Conservation (phyloP, 2,113 vertebrate species). For the Hoplias malabaricus region DNA sequence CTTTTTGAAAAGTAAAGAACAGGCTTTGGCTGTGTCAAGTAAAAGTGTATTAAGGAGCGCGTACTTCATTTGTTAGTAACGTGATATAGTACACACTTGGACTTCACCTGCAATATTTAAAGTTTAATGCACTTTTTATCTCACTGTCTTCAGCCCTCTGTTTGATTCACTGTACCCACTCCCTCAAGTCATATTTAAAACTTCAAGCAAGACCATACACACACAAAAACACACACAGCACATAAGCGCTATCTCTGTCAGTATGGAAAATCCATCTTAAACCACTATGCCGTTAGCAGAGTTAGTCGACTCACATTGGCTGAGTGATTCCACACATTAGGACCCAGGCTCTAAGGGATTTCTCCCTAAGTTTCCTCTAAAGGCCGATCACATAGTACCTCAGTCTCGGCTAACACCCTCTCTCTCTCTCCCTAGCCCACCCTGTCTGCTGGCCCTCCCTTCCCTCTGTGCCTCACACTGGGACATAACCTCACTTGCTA, state of each 20-base stretch:
- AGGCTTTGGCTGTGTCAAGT: background rate
- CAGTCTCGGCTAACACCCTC: slow-evolving; percentile 37
- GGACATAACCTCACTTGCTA: background rate
- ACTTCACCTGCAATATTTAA: background rate
- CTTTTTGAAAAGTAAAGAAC: background rate
- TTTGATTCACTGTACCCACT: background rate
- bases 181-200: background rate
- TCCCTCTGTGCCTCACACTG: background rate
- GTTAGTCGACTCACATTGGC: slow-evolving; percentile 30
- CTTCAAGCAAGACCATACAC: slow-evolving; percentile 7
- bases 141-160: background rate
- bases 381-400: background rate
- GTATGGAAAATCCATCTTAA: slow-evolving; percentile 31
- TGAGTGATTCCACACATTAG: slow-evolving; percentile 42
- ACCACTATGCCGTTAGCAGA: background rate
- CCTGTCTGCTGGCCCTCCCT: slow-evolving; percentile 35
- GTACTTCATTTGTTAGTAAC: slow-evolving; percentile 1
- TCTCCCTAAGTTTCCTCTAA: slow-evolving; percentile 9
- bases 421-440: slow-evolving; percentile 27
- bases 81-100: background rate
- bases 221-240: background rate
- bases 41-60: background rate
- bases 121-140: slow-evolving; percentile 3
- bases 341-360: slow-evolving; percentile 20
- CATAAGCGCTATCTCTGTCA: background rate